phyloP scores from a whole-genome alignment of 2,888 invertebrate species.

The Terebella lapidaria region DNA sequence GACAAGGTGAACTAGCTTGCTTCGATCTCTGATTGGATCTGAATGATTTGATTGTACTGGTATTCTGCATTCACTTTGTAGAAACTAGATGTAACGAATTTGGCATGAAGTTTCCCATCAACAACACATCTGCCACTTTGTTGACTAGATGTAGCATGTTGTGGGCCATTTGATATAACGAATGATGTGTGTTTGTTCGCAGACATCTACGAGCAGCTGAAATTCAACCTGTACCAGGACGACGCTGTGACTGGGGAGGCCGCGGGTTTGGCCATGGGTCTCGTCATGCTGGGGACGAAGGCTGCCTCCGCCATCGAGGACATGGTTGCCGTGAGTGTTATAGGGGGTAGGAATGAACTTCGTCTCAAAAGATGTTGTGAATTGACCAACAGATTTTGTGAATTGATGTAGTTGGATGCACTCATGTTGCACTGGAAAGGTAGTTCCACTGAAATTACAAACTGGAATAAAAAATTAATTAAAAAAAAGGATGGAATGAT shows the following conservation, averaged over 20 bases:
- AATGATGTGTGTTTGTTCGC: no score
- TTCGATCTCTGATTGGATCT: no score
- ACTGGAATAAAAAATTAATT: no score
- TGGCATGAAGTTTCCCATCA: no score
- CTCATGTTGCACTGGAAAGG: not conserved
- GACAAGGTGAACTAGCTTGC: conserved; percentile 54
- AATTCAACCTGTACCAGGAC: conserved; percentile 94
- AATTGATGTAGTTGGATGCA: not conserved
- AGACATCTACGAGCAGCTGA: conserved; percentile 93
- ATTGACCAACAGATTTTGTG: not conserved
- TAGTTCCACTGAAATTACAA: no score
- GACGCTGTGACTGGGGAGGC: conserved; percentile 96
- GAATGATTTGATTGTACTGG: no score
- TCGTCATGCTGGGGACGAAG: conserved; percentile 97
- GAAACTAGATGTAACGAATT: no score
- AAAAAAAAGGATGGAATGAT: no score
- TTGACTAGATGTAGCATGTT: no score
- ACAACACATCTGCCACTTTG: no score
- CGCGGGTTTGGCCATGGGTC: conserved; percentile 97
- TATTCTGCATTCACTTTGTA: not conserved
- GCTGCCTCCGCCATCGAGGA: conserved; percentile 48
- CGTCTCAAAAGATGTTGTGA: no score
- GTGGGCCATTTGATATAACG: no score
- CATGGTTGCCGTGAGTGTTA: conserved; percentile 57
- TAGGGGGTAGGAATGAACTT: not conserved